phyloP scores from a whole-genome alignment of 2,888 invertebrate species.

The Podotricha telesiphe region DNA sequence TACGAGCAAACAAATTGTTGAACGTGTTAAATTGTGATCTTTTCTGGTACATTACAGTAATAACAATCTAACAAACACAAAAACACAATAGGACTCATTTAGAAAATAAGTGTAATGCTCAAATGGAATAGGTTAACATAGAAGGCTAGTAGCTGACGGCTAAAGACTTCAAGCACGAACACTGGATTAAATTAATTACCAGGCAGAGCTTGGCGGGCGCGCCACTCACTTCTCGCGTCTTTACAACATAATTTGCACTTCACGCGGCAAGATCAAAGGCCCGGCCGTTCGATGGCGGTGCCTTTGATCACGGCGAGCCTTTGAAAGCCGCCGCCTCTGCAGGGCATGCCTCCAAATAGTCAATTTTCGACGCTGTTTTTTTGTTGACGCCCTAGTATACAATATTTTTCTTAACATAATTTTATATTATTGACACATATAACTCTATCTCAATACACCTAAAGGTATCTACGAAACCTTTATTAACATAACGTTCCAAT shows the following conservation, averaged over 20 bases:
- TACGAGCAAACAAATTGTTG: no score
- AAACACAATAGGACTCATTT: background rate
- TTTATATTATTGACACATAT: conserved; percentile 16
- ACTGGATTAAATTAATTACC: conserved; percentile 77
- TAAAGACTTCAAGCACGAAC: conserved; percentile 17
- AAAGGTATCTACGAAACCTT: background rate
- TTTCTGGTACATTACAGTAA: no score
- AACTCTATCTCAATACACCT: background rate
- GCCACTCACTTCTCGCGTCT: conserved; percentile 81
- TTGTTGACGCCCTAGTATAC: conserved; percentile 45
- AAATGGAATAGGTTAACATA: conserved; percentile 1
- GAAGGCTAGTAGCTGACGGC: conserved; percentile 7
- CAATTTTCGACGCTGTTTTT: conserved; percentile 77
- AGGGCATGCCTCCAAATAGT: conserved; percentile 79
- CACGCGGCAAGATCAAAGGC: conserved; percentile 81
- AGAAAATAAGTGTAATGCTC: background rate
- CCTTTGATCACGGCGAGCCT: conserved; percentile 81
- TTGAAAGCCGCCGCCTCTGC: conserved; percentile 78
- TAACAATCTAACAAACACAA: no score
- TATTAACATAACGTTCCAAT: background rate
- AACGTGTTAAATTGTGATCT: no score
- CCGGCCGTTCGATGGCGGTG: conserved; percentile 75
- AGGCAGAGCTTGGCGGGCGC: conserved; percentile 70
- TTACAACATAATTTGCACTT: conserved; percentile 85
- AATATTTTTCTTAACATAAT: conserved; percentile 28